Percentiles rank a stretch among this genome's conserved stretches.
These are phyloP conservation scores for Argyresthia goedartella DNA, from an alignment of 2,888 invertebrate genomes.

Conservation along the genomic window DNA sequence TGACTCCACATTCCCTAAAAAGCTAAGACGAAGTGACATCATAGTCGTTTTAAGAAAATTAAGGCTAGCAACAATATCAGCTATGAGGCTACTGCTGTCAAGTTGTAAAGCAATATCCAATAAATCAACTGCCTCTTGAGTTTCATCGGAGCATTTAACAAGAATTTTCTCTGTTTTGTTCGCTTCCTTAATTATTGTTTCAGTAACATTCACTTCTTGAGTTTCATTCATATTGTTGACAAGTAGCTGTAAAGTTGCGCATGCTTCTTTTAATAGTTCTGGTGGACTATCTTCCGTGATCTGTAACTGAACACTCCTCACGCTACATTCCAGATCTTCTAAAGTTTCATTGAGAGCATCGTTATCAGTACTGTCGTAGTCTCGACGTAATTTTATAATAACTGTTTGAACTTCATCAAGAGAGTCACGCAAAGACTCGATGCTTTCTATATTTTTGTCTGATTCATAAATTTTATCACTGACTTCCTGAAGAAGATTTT, in stretches of 20 bases:
- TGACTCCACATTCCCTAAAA: constrained; percentile 31
- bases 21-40: constrained; percentile 32
- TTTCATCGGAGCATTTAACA: constrained; percentile 33
- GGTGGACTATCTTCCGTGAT: constrained; percentile 52
- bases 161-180: constrained; percentile 23
- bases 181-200: constrained; percentile 15
- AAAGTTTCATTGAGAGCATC: constrained; percentile 59
- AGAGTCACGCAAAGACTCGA: constrained; percentile 36
- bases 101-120: constrained; percentile 49
- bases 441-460: constrained; percentile 25
- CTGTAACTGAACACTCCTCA: constrained; percentile 60
- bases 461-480: constrained; percentile 30
- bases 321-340: constrained; percentile 63
- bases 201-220: constrained; percentile 21
- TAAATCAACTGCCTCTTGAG: constrained; percentile 39
- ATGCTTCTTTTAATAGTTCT: constrained; percentile 48
- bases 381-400: constrained; percentile 52
- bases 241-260: constrained; percentile 45
- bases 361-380: constrained; percentile 40
- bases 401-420: constrained; percentile 61
- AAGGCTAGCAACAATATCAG: constrained; percentile 26
- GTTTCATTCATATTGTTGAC: constrained; percentile 40
- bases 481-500: constrained; percentile 38
- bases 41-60: constrained; percentile 31
- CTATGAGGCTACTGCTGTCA: constrained; percentile 27